A percentile compares a stretch with the other conserved stretches of the same genome.
Evolutionary conservation across 2,113 vertebrate genomes (phyloP).

Genomic region (Ictidomys tridecemlineatus): DNA sequence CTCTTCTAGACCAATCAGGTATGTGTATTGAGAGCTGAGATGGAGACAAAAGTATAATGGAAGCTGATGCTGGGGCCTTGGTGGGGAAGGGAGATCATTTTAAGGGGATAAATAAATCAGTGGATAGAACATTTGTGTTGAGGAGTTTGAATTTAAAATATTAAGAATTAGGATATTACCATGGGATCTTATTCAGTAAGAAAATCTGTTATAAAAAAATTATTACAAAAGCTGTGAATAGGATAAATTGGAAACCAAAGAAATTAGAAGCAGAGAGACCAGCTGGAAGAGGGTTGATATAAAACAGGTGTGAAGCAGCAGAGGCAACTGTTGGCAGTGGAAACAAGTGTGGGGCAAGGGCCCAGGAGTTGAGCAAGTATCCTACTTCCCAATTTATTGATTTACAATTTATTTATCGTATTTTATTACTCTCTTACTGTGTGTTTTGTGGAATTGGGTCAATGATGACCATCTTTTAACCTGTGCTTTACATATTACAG

Average conservation of each 20-base stretch:
- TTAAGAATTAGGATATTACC: conserved; percentile 19
- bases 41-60: not conserved
- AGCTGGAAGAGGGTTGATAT: conserved; percentile 57
- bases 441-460: not conserved
- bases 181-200: conserved; percentile 13
- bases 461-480: conserved; percentile 26
- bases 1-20: not conserved
- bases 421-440: conserved; percentile 22
- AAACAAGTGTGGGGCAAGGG: not conserved
- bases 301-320: conserved; percentile 55
- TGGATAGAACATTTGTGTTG: not conserved
- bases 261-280: conserved; percentile 59
- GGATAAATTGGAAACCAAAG: conserved; percentile 45
- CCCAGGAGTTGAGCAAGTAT: not conserved
- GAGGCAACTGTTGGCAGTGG: conserved; percentile 29
- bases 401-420: conserved; percentile 10
- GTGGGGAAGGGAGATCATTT: not conserved
- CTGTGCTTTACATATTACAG: not conserved
- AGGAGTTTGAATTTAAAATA: conserved; percentile 45
- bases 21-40: not conserved
- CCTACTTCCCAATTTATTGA: not conserved
- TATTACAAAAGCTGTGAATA: conserved; percentile 28
- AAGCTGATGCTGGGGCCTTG: not conserved
- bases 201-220: conserved; percentile 49
- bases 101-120: not conserved